Evolutionary conservation across 2,888 invertebrate species (phyloP).

Genomic region (Thecophora atra): DNA sequence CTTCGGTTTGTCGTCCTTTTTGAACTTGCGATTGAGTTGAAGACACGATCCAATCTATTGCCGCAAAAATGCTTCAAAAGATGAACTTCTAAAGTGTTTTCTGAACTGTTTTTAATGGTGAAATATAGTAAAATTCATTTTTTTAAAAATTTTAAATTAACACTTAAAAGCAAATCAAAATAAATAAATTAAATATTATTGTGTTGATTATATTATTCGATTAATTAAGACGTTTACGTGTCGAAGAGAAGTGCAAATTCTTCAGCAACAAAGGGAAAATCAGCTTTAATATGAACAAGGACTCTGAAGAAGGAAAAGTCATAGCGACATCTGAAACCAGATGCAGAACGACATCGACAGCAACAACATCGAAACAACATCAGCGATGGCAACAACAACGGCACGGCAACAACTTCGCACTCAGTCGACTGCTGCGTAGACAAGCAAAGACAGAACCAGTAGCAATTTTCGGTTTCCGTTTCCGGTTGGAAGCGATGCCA

Average conservation of each 20-base stretch:
- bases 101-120: neutral
- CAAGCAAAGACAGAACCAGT: constrained; percentile 43
- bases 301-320: too few species aligned
- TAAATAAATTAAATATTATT: too few species aligned
- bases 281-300: neutral
- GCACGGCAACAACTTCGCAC: neutral
- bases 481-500: constrained; percentile 41
- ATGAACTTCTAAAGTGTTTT: neutral
- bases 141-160: too few species aligned
- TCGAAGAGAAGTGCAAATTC: neutral
- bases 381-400: neutral
- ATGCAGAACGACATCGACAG: neutral
- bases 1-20: neutral
- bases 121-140: neutral
- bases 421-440: neutral
- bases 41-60: neutral
- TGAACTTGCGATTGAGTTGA: neutral
- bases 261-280: neutral
- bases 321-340: neutral
- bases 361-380: neutral
- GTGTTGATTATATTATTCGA: too few species aligned
- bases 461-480: constrained; percentile 51
- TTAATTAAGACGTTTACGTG: neutral
- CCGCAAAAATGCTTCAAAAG: neutral
- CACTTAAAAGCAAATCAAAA: too few species aligned